Evolutionary conservation across 2,113 vertebrate species (phyloP).

Genomic region (Antennarius striatus): DNA sequence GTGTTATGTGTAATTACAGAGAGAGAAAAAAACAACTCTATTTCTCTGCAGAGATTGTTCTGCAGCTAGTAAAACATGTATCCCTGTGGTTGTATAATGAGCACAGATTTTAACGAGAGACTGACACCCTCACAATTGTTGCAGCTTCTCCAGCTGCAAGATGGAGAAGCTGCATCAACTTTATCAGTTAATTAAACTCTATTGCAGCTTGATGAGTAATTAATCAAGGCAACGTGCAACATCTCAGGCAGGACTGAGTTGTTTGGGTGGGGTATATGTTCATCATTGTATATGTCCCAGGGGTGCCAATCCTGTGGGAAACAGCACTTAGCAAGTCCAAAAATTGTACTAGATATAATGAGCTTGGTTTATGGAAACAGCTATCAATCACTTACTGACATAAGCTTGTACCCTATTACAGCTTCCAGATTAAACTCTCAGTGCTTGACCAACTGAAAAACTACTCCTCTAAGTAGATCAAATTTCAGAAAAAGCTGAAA

Average conservation of each 20-base stretch:
- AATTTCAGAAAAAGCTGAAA: conserved; percentile 44
- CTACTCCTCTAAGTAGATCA: conserved; percentile 33
- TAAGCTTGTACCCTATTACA: conserved; percentile 67
- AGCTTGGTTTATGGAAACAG: conserved; percentile 68
- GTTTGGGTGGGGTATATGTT: conserved; percentile 46
- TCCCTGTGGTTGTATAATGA: conserved; percentile 56
- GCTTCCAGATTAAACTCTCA: conserved; percentile 55
- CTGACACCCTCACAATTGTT: conserved; percentile 53
- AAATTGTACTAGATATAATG: conserved; percentile 60
- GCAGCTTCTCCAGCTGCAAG: conserved; percentile 63
- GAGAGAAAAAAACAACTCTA: not conserved
- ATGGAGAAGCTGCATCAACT: conserved; percentile 70
- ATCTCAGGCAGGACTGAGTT: conserved; percentile 70
- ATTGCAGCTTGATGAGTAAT: conserved; percentile 82
- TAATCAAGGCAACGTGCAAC: conserved; percentile 76
- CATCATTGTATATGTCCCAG: conserved; percentile 50
- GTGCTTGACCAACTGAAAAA: conserved; percentile 41
- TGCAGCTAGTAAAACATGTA: conserved; percentile 40
- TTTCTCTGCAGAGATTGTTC: conserved; percentile 45
- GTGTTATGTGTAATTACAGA: conserved; percentile 33
- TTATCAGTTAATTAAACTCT: conserved; percentile 83
- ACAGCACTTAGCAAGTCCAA: conserved; percentile 57
- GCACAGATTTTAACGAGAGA: conserved; percentile 64
- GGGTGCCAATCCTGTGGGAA: conserved; percentile 40
- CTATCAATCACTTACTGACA: conserved; percentile 73